phyloP scores from a whole-genome alignment of 2,888 invertebrate species.

The Trichopria drosophilae region DNA sequence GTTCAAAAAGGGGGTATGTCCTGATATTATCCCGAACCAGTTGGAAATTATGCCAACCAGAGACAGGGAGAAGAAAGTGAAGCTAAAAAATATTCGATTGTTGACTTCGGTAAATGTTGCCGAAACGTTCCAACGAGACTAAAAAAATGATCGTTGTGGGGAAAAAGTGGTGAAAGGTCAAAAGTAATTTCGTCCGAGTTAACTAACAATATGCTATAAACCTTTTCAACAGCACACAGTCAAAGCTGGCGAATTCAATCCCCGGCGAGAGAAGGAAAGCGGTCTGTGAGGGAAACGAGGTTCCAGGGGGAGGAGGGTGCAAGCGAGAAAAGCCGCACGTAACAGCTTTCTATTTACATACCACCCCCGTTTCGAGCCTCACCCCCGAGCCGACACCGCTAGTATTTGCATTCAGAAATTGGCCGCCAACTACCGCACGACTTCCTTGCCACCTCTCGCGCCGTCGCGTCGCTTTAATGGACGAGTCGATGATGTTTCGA shows the following conservation, averaged over 20 bases:
- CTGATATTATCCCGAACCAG: constrained; percentile 35
- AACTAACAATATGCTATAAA: too few relatives aligned
- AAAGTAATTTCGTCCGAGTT: too few relatives aligned
- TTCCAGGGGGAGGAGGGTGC: constrained; percentile 32
- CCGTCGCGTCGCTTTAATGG: not conserved
- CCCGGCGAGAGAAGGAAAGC: constrained; percentile 28
- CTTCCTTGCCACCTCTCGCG: constrained; percentile 47
- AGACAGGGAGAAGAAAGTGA: too few relatives aligned
- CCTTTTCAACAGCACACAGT: too few relatives aligned
- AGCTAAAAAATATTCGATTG: too few relatives aligned
- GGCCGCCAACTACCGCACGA: constrained; percentile 51
- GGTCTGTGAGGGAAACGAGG: constrained; percentile 26
- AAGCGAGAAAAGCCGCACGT: constrained; percentile 38
- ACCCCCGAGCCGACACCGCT: constrained; percentile 46
- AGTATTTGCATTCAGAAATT: constrained; percentile 59
- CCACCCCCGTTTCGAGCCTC: constrained; percentile 2
- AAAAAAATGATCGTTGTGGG: too few relatives aligned
- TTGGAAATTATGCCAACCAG: too few relatives aligned
- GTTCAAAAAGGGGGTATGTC: constrained; percentile 37
- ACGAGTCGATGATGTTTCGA: not conserved
- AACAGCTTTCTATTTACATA: constrained; percentile 52
- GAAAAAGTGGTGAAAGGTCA: too few relatives aligned
- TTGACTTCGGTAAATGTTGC: too few relatives aligned
- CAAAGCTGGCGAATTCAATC: too few relatives aligned
- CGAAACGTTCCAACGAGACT: too few relatives aligned